phyloP scores from a whole-genome alignment of 1,140 invertebrate genomes.

The Trypoxylus dichotomus region DNA sequence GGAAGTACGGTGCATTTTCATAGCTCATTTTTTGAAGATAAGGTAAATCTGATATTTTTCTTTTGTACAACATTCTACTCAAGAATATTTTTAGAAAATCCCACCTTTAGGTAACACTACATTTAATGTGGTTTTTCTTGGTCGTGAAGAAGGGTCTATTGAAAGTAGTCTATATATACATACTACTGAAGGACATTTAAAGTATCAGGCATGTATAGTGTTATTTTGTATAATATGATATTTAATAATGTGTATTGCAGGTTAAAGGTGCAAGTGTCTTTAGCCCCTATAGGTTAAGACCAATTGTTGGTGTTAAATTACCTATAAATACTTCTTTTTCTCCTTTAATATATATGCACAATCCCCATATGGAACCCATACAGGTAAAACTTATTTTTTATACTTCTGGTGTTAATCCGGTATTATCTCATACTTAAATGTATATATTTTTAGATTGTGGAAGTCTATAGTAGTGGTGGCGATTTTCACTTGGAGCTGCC shows the following conservation, averaged over 20 bases:
- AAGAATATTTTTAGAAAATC: conserved; percentile 64
- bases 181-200: conserved; percentile 85
- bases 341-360: conserved; percentile 89
- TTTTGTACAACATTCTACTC: conserved; percentile 4
- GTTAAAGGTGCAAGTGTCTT: conserved; percentile 80
- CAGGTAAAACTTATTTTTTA: conserved; percentile 64
- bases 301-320: conserved; percentile 85
- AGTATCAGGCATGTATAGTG: conserved; percentile 66
- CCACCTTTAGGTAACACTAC: conserved; percentile 89
- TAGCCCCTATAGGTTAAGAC: conserved; percentile 86
- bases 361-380: conserved; percentile 84
- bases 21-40: conserved; percentile 90
- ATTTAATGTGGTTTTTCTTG: conserved; percentile 94
- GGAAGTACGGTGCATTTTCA: conserved; percentile 87
- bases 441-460: conserved; percentile 66
- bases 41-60: conserved; percentile 59
- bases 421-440: neutral
- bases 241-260: conserved; percentile 54
- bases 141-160: conserved; percentile 84
- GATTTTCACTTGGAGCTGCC: conserved; percentile 91
- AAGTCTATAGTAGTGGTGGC: conserved; percentile 89
- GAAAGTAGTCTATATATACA: conserved; percentile 90
- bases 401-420: neutral
- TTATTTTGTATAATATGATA: neutral
- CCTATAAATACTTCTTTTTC: conserved; percentile 91